Evolutionary conservation across 2,797 vertebrate species (phyloP), one percentile per base, ranked within the genome.

Genomic region (Melanotaenia nigrans): DNA sequence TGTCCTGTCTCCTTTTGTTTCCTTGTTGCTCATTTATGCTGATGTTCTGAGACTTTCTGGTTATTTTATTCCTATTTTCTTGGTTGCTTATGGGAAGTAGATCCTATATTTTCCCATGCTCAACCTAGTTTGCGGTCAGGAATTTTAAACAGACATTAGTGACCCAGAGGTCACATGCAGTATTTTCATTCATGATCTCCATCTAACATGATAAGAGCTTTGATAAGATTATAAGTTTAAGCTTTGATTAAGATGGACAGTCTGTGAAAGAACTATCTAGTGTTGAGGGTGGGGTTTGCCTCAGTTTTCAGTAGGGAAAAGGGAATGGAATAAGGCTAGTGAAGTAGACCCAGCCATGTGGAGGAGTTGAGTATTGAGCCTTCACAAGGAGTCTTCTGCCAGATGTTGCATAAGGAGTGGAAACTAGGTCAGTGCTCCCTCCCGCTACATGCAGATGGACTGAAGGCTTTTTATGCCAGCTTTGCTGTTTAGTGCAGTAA

Each of bases 331-430:
- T 3, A 7, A 40, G 71, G 64, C 68, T 24, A 71, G 58, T 9
- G 14, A 60, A 38, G 18, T 28, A 65, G 53, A 79, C 61, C 33
- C 24, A 61, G 64, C 42, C 28, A 73, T 80, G 64, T 75, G 81
- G 77, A 82, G 77, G 76, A 75, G 71, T 76, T 65, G 68, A 58
- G 77, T 68, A 62, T 76, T 78, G 45, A 78, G 79, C 77, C 57
- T 81, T 82, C 75, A 79, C 55, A 54, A 79, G 73, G 60, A 69
- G 47, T 75, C 70, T 79, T 84, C 59, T 84, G 87, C 79, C 86
- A 91, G 87, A 88, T 89, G 86, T 94, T 94, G 85, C 71, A 11
- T 90, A 93, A 93, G 47, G 1, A 35, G 54, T 58, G 49, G 82
- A 80, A 90, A 84, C 16, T 90, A 78, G 89, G 90, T 83, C 89